Evolutionary conservation across 1,140 invertebrate species (phyloP).

Genomic region (Laodelphax striatellus): DNA sequence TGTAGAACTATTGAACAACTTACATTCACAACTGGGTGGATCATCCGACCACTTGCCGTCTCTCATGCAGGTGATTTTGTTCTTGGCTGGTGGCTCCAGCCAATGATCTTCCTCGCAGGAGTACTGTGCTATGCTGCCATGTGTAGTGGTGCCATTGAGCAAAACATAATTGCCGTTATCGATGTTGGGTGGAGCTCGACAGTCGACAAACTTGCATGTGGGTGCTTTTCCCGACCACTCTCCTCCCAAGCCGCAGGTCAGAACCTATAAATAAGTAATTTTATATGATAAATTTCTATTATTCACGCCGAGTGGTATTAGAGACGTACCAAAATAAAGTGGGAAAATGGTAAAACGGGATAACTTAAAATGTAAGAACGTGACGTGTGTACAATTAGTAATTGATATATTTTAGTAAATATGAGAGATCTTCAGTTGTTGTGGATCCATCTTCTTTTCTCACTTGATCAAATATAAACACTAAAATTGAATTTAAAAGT

Average conservation of each 20-base stretch:
- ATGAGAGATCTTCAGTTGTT: too few species aligned
- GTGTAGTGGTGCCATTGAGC: slow-evolving; percentile 66
- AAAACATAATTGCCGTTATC: slow-evolving; percentile 60
- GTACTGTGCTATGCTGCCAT: slow-evolving; percentile 61
- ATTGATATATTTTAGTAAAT: too few species aligned
- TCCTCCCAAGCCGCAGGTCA: slow-evolving; percentile 69
- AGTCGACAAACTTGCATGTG: slow-evolving; percentile 76
- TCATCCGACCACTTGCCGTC: slow-evolving; percentile 80
- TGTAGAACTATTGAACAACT: slow-evolving; percentile 30
- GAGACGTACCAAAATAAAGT: not conserved
- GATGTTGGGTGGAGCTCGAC: slow-evolving; percentile 65
- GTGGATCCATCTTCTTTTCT: too few species aligned
- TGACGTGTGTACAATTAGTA: too few species aligned
- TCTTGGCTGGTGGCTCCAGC: slow-evolving; percentile 54
- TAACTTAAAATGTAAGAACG: too few species aligned
- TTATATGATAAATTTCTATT: too few species aligned
- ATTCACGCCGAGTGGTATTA: too few species aligned
- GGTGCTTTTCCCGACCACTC: slow-evolving; percentile 68
- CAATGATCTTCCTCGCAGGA: slow-evolving; percentile 72
- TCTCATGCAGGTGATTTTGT: slow-evolving; percentile 51
- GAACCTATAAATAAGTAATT: slow-evolving; percentile 36
- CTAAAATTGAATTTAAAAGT: too few species aligned
- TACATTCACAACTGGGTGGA: slow-evolving; percentile 73
- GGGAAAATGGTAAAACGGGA: too few species aligned
- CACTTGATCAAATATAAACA: too few species aligned